Evolutionary conservation across 2,888 invertebrate species (phyloP).

Genomic region (Drepana falcataria): DNA sequence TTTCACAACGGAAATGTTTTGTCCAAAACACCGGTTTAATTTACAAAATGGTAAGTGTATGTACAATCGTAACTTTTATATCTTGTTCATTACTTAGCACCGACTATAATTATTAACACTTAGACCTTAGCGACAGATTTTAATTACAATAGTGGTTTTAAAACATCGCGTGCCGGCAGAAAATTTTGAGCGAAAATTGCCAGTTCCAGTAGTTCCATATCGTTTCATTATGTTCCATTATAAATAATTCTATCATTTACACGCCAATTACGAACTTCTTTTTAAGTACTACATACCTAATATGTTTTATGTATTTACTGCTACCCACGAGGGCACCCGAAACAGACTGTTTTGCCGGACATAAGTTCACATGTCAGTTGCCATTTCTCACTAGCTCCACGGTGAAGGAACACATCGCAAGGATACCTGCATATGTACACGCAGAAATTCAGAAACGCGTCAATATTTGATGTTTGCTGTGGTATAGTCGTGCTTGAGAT

Average conservation of each 20-base stretch:
- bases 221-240: neutral
- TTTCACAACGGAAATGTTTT: neutral
- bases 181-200: constrained; percentile 6
- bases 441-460: no score
- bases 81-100: constrained; percentile 42
- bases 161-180: constrained; percentile 12
- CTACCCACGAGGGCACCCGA: no score
- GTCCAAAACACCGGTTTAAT: neutral
- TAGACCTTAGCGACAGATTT: constrained; percentile 37
- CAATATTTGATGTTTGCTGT: no score
- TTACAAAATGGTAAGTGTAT: neutral
- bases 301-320: no score
- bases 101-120: constrained; percentile 43
- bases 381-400: no score
- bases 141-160: constrained; percentile 33
- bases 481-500: no score
- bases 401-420: no score
- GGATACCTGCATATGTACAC: no score
- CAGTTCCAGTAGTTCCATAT: neutral
- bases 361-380: no score
- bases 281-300: no score
- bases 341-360: no score
- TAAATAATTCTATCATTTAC: neutral
- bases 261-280: no score
- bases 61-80: constrained; percentile 18